A percentile compares a stretch with the other conserved stretches of the same genome.
These are phyloP conservation scores for Drosophila yakuba DNA, from an alignment of 1,140 invertebrate genomes.

Conservation along the genomic window DNA sequence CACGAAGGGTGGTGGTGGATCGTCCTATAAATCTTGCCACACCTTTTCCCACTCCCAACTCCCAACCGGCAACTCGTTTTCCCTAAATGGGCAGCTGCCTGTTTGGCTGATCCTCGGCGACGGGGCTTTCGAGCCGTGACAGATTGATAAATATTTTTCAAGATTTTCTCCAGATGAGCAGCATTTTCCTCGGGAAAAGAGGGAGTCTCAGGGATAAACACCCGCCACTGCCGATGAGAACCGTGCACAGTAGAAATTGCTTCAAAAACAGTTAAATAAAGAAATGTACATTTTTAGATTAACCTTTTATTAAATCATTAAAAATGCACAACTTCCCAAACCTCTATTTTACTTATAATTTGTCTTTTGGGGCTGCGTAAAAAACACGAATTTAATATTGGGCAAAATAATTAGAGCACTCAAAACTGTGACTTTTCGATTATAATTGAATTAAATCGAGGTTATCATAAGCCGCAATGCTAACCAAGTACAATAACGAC, in stretches of 20 bases:
- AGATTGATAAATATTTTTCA: conserved; percentile 69
- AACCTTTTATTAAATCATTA: no score
- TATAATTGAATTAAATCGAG: conserved; percentile 13
- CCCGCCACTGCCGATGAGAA: conserved; percentile 48
- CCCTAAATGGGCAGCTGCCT: conserved; percentile 69
- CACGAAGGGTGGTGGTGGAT: conserved; percentile 23
- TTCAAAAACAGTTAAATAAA: no score
- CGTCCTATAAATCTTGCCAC: conserved; percentile 25
- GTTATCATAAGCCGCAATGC: conserved; percentile 3
- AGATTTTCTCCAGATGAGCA: conserved; percentile 30
- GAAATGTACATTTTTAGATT: no score
- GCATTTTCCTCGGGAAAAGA: conserved; percentile 9
- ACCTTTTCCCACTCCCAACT: conserved; percentile 9
- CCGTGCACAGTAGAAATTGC: conserved; percentile 10
- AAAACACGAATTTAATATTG: no score
- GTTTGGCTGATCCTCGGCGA: conserved; percentile 20
- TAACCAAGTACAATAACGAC: conserved; percentile 11
- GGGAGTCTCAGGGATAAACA: conserved; percentile 30
- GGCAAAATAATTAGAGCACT: no score
- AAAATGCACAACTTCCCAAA: no score
- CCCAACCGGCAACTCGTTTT: conserved; percentile 58
- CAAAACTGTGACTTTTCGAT: conserved; percentile 5
- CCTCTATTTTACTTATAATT: no score
- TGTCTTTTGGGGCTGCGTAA: no score
- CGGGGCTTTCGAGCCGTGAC: conserved; percentile 49